Evolutionary conservation across 2,797 vertebrate species (phyloP).

Genomic region (Channallabes apus): DNA sequence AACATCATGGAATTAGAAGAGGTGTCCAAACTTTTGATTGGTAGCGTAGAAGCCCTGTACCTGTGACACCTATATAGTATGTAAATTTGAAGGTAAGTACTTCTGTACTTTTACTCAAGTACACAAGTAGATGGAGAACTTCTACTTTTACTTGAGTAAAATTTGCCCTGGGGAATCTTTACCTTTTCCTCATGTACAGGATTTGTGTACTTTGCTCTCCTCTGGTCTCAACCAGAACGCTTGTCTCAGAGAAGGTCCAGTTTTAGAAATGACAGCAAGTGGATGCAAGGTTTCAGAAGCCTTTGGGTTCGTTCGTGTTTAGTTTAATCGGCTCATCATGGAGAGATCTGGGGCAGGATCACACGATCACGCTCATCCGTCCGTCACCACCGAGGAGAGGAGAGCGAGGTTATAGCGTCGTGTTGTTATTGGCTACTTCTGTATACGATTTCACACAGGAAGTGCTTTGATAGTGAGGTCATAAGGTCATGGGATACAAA

Average conservation of each 20-base stretch:
- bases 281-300: not conserved
- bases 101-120: too few relatives aligned
- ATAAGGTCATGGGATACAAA: slow-evolving; percentile 34
- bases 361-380: not conserved
- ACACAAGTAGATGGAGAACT: too few relatives aligned
- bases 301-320: slow-evolving; percentile 2
- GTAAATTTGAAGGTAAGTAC: too few relatives aligned
- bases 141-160: too few relatives aligned
- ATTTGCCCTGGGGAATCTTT: too few relatives aligned
- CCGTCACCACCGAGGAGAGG: not conserved
- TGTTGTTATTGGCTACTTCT: slow-evolving; percentile 35
- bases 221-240: not conserved
- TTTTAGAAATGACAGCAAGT: not conserved
- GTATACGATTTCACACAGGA: slow-evolving; percentile 36
- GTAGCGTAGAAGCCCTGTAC: too few relatives aligned
- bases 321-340: not conserved
- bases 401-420: not conserved
- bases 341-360: not conserved
- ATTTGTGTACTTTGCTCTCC: too few relatives aligned
- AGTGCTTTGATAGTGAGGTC: slow-evolving; percentile 36
- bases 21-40: too few relatives aligned
- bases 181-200: too few relatives aligned
- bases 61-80: too few relatives aligned
- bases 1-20: too few relatives aligned
- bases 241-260: not conserved